These are phyloP conservation scores for Drosophila rufa DNA, from an alignment of 1,140 invertebrate genomes.

Conservation along the genomic window DNA sequence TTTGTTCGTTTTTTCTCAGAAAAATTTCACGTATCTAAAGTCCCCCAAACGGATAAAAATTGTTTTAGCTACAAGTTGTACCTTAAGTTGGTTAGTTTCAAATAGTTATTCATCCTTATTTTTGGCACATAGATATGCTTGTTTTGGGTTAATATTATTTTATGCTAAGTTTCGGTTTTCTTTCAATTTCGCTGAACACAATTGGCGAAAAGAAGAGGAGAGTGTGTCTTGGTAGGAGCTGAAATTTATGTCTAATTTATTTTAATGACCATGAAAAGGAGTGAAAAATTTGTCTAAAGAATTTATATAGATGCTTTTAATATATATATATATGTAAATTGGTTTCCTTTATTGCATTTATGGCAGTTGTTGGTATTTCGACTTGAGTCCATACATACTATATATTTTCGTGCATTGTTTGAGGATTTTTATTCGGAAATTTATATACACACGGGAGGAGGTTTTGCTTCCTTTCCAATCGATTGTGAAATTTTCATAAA, in stretches of 20 bases:
- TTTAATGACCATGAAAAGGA: constrained; percentile 55
- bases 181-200: constrained; percentile 64
- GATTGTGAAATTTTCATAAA: constrained; percentile 18
- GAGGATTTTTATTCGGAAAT: constrained; percentile 12
- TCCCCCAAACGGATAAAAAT: constrained; percentile 52
- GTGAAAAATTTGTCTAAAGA: constrained; percentile 25
- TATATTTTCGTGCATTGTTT: constrained; percentile 7
- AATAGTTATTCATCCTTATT: constrained; percentile 25
- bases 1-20: constrained; percentile 13
- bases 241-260: constrained; percentile 62
- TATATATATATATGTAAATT: constrained; percentile 30
- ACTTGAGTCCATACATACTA: constrained; percentile 15
- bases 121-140: constrained; percentile 72
- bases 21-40: constrained; percentile 72
- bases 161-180: constrained; percentile 51
- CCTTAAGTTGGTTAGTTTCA: constrained; percentile 67
- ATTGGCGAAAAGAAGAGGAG: constrained; percentile 44
- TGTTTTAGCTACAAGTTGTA: constrained; percentile 76
- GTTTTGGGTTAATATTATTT: constrained; percentile 46
- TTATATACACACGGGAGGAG: constrained; percentile 18
- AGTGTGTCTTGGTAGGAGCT: constrained; percentile 1
- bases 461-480: constrained; percentile 14
- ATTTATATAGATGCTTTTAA: constrained; percentile 33
- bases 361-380: constrained; percentile 53
- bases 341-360: constrained; percentile 64